Conservation (phyloP, 2,113 vertebrate species). For the Gadus macrocephalus region DNA sequence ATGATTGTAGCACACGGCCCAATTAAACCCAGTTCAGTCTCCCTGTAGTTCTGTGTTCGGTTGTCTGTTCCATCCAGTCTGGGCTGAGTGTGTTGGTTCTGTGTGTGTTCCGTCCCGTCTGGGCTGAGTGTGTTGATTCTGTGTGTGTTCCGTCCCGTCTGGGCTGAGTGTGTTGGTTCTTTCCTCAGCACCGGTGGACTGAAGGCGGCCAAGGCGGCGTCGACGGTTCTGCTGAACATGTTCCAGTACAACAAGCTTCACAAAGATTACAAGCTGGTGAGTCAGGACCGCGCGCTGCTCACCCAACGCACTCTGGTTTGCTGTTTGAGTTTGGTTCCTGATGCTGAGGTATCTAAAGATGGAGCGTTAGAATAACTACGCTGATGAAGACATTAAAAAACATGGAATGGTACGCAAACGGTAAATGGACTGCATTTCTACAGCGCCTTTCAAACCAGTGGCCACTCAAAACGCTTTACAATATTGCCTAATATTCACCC, state of each 20-base stretch:
- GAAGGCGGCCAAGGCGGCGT: slow-evolving; percentile 84
- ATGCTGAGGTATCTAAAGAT: too few species aligned
- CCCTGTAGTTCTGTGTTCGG: not conserved
- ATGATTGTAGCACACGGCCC: too few species aligned
- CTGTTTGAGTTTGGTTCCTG: not conserved
- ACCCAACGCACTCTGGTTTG: not conserved
- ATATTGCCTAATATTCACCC: too few species aligned
- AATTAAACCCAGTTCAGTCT: too few species aligned
- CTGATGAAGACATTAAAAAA: too few species aligned
- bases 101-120: slow-evolving; percentile 26
- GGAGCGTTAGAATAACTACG: too few species aligned
- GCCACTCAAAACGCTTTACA: too few species aligned
- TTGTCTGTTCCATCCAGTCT: slow-evolving; percentile 26
- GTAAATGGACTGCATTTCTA: too few species aligned
- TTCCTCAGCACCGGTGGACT: slow-evolving; percentile 76
- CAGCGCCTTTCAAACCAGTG: too few species aligned
- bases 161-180: slow-evolving; percentile 11
- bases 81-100: not conserved
- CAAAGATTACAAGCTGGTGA: slow-evolving; percentile 88
- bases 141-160: slow-evolving; percentile 26
- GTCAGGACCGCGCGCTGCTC: slow-evolving; percentile 21
- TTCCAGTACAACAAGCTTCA: slow-evolving; percentile 95
- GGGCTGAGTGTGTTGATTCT: not conserved
- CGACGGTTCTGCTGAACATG: slow-evolving; percentile 92
- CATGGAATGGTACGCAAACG: too few species aligned